Conservation (phyloP, 2,113 vertebrate species). For the Phrynosoma blainvillii region DNA sequence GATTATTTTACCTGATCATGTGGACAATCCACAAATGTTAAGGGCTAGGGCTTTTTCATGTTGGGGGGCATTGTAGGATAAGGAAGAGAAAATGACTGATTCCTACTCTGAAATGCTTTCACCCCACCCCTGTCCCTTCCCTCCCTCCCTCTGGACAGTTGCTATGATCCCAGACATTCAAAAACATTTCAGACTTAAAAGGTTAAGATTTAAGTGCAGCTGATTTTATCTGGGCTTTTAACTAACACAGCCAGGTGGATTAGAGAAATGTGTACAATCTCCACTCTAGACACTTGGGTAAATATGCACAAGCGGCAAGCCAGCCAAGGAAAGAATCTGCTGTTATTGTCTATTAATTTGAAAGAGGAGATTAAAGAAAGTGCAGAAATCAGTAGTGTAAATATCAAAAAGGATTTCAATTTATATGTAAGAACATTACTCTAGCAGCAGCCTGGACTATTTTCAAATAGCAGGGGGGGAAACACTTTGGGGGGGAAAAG, state of each 20-base stretch:
- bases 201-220: constrained; percentile 90
- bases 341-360: constrained; percentile 94
- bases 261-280: constrained; percentile 89
- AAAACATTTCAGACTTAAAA: constrained; percentile 87
- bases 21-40: background rate
- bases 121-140: constrained; percentile 36
- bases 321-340: constrained; percentile 84
- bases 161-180: constrained; percentile 81
- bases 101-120: constrained; percentile 63
- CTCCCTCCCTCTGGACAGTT: constrained; percentile 61
- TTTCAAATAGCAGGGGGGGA: constrained; percentile 67
- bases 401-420: constrained; percentile 86
- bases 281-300: constrained; percentile 88
- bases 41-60: constrained; percentile 18
- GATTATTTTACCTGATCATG: background rate
- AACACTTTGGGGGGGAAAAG: constrained; percentile 33
- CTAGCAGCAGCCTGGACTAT: constrained; percentile 67
- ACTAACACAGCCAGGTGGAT: constrained; percentile 89
- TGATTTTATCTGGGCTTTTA: constrained; percentile 88
- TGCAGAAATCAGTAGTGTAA: constrained; percentile 88
- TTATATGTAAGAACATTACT: constrained; percentile 82
- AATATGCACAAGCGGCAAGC: constrained; percentile 85
- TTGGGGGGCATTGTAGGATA: background rate
- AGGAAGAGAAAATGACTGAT: constrained; percentile 33
- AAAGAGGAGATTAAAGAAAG: constrained; percentile 91